Base-by-base conservation (phyloP, 2,888 invertebrate genomes). In the Amphipoea oculea region DNA sequence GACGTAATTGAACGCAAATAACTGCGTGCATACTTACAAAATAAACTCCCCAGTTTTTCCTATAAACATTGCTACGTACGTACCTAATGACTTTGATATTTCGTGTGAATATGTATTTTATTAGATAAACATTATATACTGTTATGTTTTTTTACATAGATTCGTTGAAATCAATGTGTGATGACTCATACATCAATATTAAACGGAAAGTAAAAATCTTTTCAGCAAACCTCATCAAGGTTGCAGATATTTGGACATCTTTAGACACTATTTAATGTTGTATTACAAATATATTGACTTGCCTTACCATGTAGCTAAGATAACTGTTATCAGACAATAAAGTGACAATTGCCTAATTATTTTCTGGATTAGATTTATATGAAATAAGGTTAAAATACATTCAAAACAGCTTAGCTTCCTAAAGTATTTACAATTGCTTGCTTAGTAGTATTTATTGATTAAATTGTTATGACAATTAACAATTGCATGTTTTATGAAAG, bases 171-270 rank as follows among this genome's bases (percentile, higher is more conserved):
- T 82, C 72, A 63, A 72, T 73, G 77, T 48, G 81, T 79, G 87
- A 88, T 88, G 88, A 89, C 79, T 88, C 88, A 89, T 84, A 74
- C 79, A 69, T 65, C 65, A 79, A 60, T 73, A 79, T 29, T 81
- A 68, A 67, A 80, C 69, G 45, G 68, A 81, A 76, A 79, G 70
- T 67, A 72, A 77, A 51, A 84, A 77, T 70, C 48, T 71, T 67
- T 84, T 74, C 70, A 76, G 60, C 42, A 73, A 72, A 78, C 71
- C 62, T 62, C 60, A 69, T 75, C 63, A 75, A 78, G 69, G 63
- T 73, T 83, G 70, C 40, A 62, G 57, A n/a, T 78, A 62, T 62
- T 73, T 40, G 36, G 60, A 65, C 51, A 70, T 60, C 40, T 29
- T 0, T 80, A 66, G 12, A 68, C 48, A 51, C n/a, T 63, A 80